phyloP scores from a whole-genome alignment of 53 echinoderm and acorn worm genomes.

The Paelopatides confundens region DNA sequence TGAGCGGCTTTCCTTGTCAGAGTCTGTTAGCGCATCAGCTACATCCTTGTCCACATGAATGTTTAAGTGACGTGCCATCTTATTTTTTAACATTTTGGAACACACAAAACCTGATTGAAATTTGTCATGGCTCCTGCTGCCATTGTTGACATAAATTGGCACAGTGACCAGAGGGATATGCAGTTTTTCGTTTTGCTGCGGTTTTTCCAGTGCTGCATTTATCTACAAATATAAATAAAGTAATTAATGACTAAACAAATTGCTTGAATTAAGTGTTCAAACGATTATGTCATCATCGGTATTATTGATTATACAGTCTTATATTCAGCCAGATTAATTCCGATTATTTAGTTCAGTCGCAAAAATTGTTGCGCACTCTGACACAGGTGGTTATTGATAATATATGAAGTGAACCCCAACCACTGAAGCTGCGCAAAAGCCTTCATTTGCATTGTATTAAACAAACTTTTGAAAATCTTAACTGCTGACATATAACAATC shows the following conservation, averaged over 20 bases:
- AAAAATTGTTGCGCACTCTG: no score
- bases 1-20: background rate
- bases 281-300: no score
- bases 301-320: background rate
- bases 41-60: background rate
- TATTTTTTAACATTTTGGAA: background rate
- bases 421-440: no score
- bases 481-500: no score
- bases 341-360: no score
- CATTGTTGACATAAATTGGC: background rate
- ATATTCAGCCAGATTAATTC: no score
- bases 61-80: background rate
- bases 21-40: background rate
- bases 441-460: no score
- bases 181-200: background rate
- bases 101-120: background rate
- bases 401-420: no score
- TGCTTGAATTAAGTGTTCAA: no score
- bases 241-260: no score
- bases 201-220: background rate
- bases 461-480: no score
- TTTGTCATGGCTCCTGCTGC: background rate
- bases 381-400: no score
- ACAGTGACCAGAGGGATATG: background rate
- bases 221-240: background rate